Base-by-base conservation (phyloP, 2,113 vertebrate species). In the Paramisgurnus dabryanus region DNA sequence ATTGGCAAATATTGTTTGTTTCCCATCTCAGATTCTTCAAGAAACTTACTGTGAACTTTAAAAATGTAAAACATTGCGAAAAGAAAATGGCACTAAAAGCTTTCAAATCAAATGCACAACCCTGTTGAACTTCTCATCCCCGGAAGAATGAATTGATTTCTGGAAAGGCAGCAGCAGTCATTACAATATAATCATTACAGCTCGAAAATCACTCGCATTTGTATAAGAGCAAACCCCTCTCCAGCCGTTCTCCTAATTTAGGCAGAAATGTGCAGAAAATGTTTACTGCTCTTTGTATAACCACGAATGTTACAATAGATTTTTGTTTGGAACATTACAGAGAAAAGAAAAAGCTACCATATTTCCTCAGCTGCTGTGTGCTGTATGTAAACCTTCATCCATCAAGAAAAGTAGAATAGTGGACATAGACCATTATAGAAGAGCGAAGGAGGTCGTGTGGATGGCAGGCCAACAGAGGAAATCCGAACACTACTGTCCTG, bases 401-500 rank as follows among this genome's bases (percentile, higher is more conserved):
- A 57, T 69, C 66, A 78, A 17, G 22, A 50, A 61, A 8, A 57
- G 55, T 63, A 47, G 41, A 11, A 5, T 8, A 49, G 78, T 71
- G 58, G 57, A 71, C 18, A 47, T 53, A 79, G 55, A 57, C 53
- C 50, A 69, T 58, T 69, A 75, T 34, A 34, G 22, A 11, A 58
- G 55, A 69, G 39, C 34, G 47, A 12, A 66, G n/a, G 18, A 45
- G 7, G 39, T 39, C 43, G 8, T 17, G 50, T 57, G 65, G 8
- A 43, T 57, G 50, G 67, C 67, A 68, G 55, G 57, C 50, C 41
- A 84, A 80, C 50, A 41, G 76, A 72, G 63, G 41, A 64, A 58
- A 84, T 80, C 41, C 43, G 39, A 45, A 53, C 57, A 13, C 45
- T 68, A 47, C 43, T 83, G 84, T 71, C 84, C 84, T 85, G 82